Evolutionary conservation across 2,888 invertebrate species (phyloP).

Genomic region (Podabrus alpinus): DNA sequence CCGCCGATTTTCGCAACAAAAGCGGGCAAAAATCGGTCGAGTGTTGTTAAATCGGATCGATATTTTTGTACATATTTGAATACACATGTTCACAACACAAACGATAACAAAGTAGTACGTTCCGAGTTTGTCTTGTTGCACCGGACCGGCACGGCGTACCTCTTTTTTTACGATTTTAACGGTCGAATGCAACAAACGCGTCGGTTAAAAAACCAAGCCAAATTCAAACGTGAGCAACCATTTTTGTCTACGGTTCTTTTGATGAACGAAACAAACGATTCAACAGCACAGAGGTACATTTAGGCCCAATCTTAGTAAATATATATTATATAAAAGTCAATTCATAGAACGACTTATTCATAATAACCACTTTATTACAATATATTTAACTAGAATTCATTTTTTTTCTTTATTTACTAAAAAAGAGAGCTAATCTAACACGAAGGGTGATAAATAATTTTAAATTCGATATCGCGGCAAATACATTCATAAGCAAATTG

Average conservation of each 20-base stretch:
- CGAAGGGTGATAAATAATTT: conserved; percentile 50
- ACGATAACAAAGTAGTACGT: background rate
- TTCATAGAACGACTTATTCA: conserved; percentile 49
- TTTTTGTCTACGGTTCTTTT: background rate
- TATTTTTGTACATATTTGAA: conserved; percentile 25
- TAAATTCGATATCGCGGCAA: conserved; percentile 53
- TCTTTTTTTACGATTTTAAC: background rate
- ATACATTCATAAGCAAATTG: conserved; percentile 47
- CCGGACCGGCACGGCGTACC: background rate
- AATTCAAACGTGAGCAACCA: background rate
- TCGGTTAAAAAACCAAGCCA: background rate
- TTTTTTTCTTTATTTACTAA: conserved; percentile 42
- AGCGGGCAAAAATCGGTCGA: background rate
- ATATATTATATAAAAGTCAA: conserved; percentile 41
- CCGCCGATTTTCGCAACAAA: conserved; percentile 4
- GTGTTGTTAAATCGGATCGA: background rate
- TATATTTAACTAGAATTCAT: conserved; percentile 44
- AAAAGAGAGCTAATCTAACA: conserved; percentile 52
- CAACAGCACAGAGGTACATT: conserved; percentile 22
- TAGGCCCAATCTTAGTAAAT: conserved; percentile 29
- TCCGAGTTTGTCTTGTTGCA: background rate
- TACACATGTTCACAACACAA: conserved; percentile 30
- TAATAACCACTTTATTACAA: conserved; percentile 40
- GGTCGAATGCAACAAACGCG: background rate
- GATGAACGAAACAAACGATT: conserved; percentile 7